phyloP scores from a whole-genome alignment of 2,888 invertebrate genomes.

The Dioctria linearis region DNA sequence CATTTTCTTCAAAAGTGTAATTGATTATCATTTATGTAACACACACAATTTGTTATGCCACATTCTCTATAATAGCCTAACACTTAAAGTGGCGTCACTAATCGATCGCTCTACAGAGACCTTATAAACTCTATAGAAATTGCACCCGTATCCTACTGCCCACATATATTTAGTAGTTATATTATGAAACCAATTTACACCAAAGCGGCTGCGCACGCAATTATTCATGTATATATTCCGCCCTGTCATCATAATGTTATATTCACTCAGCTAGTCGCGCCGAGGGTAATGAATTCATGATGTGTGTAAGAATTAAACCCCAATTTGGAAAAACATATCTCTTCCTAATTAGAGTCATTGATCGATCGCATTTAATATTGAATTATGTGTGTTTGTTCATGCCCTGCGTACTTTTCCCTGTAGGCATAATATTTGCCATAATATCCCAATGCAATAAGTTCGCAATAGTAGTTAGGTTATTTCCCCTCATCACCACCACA shows the following conservation, averaged over 20 bases:
- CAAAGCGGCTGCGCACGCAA: too few species aligned
- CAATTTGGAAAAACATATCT: constrained; percentile 14
- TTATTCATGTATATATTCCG: too few species aligned
- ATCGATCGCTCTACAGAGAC: constrained; percentile 20
- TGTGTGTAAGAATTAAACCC: background rate
- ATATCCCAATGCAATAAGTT: constrained; percentile 18
- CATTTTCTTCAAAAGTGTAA: background rate
- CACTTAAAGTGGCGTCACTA: constrained; percentile 44
- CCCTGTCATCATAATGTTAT: background rate
- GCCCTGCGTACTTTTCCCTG: constrained; percentile 21
- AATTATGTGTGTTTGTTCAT: background rate
- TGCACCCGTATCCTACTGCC: constrained; percentile 29
- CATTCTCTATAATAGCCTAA: background rate
- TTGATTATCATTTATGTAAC: constrained; percentile 22
- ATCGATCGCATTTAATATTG: constrained; percentile 5
- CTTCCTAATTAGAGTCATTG: constrained; percentile 45
- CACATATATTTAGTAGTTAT: background rate
- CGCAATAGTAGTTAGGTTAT: background rate
- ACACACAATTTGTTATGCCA: constrained; percentile 31
- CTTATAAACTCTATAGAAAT: background rate
- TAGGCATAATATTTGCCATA: background rate
- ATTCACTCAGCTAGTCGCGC: too few species aligned
- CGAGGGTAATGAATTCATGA: too few species aligned
- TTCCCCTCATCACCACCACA: too few species aligned
- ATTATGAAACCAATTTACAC: background rate